These are phyloP conservation scores for Syritta pipiens DNA, from an alignment of 2,888 invertebrate species.

Conservation along the genomic window DNA sequence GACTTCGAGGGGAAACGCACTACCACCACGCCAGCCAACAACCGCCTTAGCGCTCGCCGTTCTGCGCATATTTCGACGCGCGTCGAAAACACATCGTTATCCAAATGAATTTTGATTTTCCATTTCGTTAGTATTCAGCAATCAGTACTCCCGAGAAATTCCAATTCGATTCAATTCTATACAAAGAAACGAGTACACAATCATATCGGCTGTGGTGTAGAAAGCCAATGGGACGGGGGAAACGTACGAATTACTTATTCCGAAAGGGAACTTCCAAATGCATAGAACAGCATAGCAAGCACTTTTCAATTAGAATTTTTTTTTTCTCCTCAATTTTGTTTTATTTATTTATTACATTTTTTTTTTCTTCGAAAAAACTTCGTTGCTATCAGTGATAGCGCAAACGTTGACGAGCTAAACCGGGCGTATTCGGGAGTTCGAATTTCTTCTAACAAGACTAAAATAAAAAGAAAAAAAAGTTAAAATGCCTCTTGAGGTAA, in stretches of 20 bases:
- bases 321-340: not conserved
- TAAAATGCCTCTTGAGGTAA: slow-evolving; percentile 18
- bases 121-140: slow-evolving; percentile 62
- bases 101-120: slow-evolving; percentile 39
- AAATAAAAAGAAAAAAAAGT: not conserved
- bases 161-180: slow-evolving; percentile 43
- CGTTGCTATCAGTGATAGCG: slow-evolving; percentile 43
- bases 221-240: slow-evolving; percentile 49
- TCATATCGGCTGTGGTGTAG: slow-evolving; percentile 5
- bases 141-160: slow-evolving; percentile 43
- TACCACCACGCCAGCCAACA: slow-evolving; percentile 1
- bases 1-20: slow-evolving; percentile 32
- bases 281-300: slow-evolving; percentile 31
- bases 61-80: slow-evolving; percentile 53
- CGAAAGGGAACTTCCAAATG: slow-evolving; percentile 46
- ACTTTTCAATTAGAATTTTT: slow-evolving; percentile 15
- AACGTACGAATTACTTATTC: slow-evolving; percentile 50
- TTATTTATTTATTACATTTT: too few relatives aligned
- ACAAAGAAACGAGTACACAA: slow-evolving; percentile 39
- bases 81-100: slow-evolving; percentile 49
- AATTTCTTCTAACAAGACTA: too few relatives aligned
- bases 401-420: not conserved
- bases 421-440: slow-evolving; percentile 4
- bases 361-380: slow-evolving; percentile 6
- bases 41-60: not conserved